A percentile compares a stretch with the other conserved stretches of the same genome.
phyloP scores from a whole-genome alignment of 2,797 vertebrate species.

The Gymnoscopelus braueri region DNA sequence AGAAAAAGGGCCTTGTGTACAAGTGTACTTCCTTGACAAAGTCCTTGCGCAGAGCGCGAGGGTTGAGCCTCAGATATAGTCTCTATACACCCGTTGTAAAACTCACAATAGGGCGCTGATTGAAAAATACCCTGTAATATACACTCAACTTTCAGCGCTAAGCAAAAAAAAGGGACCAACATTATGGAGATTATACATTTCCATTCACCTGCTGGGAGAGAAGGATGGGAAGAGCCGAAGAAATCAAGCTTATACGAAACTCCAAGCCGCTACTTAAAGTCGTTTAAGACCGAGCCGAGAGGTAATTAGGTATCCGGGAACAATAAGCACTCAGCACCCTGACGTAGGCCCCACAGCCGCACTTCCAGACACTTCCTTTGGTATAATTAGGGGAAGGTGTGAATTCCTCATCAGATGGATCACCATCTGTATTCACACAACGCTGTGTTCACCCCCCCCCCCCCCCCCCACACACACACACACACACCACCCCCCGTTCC shows the following conservation, averaged over 20 bases:
- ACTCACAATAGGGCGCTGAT: slow-evolving; percentile 75
- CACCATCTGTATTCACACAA: slow-evolving; percentile 70
- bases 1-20: slow-evolving; percentile 76
- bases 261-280: slow-evolving; percentile 70
- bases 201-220: slow-evolving; percentile 36
- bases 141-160: slow-evolving; percentile 57
- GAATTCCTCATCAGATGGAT: slow-evolving; percentile 79
- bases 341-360: slow-evolving; percentile 49
- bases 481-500: slow-evolving; percentile 16
- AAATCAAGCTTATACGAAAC: slow-evolving; percentile 63
- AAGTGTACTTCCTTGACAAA: slow-evolving; percentile 39
- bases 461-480: not conserved
- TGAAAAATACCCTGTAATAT: slow-evolving; percentile 59
- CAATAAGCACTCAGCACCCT: slow-evolving; percentile 72
- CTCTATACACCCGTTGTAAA: slow-evolving; percentile 35
- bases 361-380: slow-evolving; percentile 65
- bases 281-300: slow-evolving; percentile 70
- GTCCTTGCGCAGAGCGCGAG: no score
- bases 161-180: slow-evolving; percentile 13
- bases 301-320: slow-evolving; percentile 80
- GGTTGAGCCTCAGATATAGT: slow-evolving; percentile 33
- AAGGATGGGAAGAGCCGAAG: slow-evolving; percentile 15
- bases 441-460: slow-evolving; percentile 35
- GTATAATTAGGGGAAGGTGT: slow-evolving; percentile 73
- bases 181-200: slow-evolving; percentile 39